phyloP scores from a whole-genome alignment of 2,113 vertebrate species.

The Callocephalon fimbriatum region DNA sequence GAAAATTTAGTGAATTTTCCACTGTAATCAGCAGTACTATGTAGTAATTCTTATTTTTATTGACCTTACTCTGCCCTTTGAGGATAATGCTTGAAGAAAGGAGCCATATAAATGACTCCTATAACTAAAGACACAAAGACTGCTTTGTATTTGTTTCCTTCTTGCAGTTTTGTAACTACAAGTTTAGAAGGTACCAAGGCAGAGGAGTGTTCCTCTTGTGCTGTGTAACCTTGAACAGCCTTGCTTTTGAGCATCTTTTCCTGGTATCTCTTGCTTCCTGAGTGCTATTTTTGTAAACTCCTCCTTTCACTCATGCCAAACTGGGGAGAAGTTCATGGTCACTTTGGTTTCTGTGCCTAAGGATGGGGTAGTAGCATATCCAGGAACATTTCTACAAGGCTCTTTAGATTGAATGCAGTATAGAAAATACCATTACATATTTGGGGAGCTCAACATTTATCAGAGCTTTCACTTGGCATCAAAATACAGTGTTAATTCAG shows the following conservation, averaged over 20 bases:
- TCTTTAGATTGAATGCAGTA: background rate
- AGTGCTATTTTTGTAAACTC: background rate
- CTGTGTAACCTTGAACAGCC: background rate
- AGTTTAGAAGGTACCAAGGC: background rate
- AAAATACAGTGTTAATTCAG: background rate
- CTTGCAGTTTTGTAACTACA: background rate
- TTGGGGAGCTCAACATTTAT: background rate
- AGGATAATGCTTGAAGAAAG: constrained; percentile 8
- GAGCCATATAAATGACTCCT: background rate
- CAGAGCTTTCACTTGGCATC: background rate
- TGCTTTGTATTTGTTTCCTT: background rate
- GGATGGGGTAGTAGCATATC: background rate
- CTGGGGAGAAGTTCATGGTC: background rate
- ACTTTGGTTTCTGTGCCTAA: background rate
- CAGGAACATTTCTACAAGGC: background rate
- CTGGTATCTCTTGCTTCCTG: background rate
- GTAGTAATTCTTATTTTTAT: background rate
- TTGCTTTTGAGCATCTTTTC: background rate
- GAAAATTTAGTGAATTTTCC: background rate
- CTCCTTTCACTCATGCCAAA: background rate
- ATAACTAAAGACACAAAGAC: background rate
- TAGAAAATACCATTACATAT: background rate
- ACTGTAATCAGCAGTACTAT: background rate
- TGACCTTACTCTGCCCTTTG: background rate
- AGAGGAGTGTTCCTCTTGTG: background rate